Conservation (phyloP, 2,113 vertebrate species). For the Thalassoma bifasciatum region DNA sequence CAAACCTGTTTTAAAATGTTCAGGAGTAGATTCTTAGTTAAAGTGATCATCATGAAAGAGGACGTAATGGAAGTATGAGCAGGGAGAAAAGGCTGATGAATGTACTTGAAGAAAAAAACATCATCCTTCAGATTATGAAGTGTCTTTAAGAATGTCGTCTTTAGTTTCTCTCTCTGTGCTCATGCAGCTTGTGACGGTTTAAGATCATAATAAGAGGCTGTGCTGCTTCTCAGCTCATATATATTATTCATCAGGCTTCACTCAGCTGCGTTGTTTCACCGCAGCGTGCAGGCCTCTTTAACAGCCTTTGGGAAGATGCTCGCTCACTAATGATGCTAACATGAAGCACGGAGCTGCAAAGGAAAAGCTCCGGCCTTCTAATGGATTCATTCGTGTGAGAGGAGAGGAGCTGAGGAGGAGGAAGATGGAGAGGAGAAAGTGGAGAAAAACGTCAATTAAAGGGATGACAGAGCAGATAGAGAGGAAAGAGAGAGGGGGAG, state of each 20-base stretch:
- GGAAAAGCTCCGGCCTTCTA: constrained; percentile 9
- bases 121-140: background rate
- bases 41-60: too few species aligned
- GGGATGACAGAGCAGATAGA: constrained; percentile 33
- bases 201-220: constrained; percentile 24
- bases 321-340: constrained; percentile 43
- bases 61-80: too few species aligned
- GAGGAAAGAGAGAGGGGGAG: constrained; percentile 5
- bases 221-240: constrained; percentile 41
- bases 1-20: too few species aligned
- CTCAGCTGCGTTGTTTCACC: constrained; percentile 39
- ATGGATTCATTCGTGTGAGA: constrained; percentile 27
- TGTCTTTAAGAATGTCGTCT: background rate
- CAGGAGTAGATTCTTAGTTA: too few species aligned
- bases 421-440: background rate
- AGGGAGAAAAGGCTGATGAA: too few species aligned
- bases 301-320: constrained; percentile 28
- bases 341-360: background rate
- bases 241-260: constrained; percentile 64
- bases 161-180: background rate
- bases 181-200: background rate
- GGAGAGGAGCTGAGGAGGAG: background rate
- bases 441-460: background rate
- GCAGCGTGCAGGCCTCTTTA: constrained; percentile 25
- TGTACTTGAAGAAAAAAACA: background rate